Conservation (phyloP, 2,888 invertebrate genomes). For the Kuschelorhynchus macadamiae region DNA sequence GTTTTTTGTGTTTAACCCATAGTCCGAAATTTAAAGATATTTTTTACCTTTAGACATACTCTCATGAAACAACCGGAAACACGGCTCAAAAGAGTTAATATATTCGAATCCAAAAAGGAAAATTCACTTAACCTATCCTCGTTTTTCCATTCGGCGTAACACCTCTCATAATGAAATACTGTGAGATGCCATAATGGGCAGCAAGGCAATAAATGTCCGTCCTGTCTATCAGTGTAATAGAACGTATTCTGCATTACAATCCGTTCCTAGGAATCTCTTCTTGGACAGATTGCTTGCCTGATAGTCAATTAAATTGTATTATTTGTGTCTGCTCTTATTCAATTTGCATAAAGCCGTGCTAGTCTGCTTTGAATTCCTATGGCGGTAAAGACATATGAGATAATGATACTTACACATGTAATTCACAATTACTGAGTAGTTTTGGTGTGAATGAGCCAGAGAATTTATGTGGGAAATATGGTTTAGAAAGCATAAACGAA, state of each 20-base stretch:
- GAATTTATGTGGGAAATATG: too few relatives aligned
- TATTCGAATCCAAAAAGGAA: conserved; percentile 26
- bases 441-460: too few relatives aligned
- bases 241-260: conserved; percentile 36
- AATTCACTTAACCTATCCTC: conserved; percentile 31
- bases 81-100: conserved; percentile 14
- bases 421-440: too few relatives aligned
- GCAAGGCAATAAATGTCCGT: conserved; percentile 35
- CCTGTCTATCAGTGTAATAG: conserved; percentile 33
- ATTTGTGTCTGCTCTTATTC: conserved; percentile 26
- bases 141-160: conserved; percentile 26
- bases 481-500: too few relatives aligned
- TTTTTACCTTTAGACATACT: too few relatives aligned
- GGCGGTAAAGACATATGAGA: too few relatives aligned
- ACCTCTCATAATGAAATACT: conserved; percentile 44
- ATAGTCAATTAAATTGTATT: conserved; percentile 34
- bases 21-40: too few relatives aligned
- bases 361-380: not conserved
- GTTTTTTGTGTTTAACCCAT: too few relatives aligned
- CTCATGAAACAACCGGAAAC: not conserved
- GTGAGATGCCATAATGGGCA: conserved; percentile 36
- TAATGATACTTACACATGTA: too few relatives aligned
- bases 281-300: conserved; percentile 34
- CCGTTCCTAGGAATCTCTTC: conserved; percentile 36
- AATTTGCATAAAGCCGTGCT: conserved; percentile 21